A percentile compares a stretch with the other conserved stretches of the same genome.
Evolutionary conservation across 2,888 invertebrate species (phyloP).

Genomic region (Aporophyla nigra): DNA sequence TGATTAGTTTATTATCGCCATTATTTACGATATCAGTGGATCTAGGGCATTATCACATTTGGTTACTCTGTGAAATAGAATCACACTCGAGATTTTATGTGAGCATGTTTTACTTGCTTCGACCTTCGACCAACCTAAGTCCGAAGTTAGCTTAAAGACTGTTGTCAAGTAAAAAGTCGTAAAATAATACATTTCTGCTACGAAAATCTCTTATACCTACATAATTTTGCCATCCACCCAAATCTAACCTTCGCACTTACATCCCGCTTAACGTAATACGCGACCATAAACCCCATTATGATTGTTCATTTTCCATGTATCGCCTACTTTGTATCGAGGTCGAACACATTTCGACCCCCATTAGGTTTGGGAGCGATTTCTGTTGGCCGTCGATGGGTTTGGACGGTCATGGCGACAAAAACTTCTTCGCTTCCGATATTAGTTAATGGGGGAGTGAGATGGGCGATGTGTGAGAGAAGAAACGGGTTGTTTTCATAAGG

Average conservation of each 20-base stretch:
- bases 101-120: no score
- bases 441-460: slow-evolving; percentile 27
- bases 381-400: slow-evolving; percentile 36
- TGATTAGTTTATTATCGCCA: no score
- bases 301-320: slow-evolving; percentile 66
- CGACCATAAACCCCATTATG: slow-evolving; percentile 64
- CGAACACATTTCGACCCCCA: slow-evolving; percentile 66
- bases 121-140: no score
- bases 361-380: slow-evolving; percentile 59
- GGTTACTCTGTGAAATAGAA: no score
- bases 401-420: slow-evolving; percentile 46
- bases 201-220: neutral
- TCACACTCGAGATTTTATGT: no score
- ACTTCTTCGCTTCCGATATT: slow-evolving; percentile 35
- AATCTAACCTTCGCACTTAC: slow-evolving; percentile 46
- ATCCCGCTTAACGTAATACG: slow-evolving; percentile 55
- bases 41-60: no score
- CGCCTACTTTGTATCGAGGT: slow-evolving; percentile 65
- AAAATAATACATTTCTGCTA: neutral
- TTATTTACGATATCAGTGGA: no score
- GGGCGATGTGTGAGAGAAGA: neutral
- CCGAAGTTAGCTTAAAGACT: neutral
- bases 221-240: slow-evolving; percentile 29
- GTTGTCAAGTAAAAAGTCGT: neutral
- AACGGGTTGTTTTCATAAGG: neutral